Evolutionary conservation across 2,888 invertebrate species (phyloP).

Genomic region (Chloromyia formosa): DNA sequence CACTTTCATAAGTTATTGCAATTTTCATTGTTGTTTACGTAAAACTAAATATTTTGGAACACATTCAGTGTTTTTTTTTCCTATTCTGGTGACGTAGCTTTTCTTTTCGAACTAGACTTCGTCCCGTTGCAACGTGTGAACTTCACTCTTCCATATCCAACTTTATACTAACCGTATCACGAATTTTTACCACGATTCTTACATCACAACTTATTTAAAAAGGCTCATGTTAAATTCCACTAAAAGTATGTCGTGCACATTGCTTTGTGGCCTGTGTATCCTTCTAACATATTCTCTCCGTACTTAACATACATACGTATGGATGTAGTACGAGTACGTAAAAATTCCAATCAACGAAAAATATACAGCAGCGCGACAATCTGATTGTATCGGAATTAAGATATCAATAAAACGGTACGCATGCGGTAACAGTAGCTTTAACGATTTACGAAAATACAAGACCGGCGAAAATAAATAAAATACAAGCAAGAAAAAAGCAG

Average conservation of each 20-base stretch:
- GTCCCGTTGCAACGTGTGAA: too few relatives aligned
- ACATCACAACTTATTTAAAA: conserved; percentile 3
- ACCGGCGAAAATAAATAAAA: not conserved
- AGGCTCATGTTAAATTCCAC: conserved; percentile 3
- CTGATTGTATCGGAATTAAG: conserved; percentile 37
- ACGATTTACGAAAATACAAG: conserved; percentile 31
- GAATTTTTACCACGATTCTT: conserved; percentile 6
- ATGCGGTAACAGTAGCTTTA: conserved; percentile 38
- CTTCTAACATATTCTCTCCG: conserved; percentile 3
- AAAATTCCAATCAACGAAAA: conserved; percentile 30
- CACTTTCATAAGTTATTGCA: too few relatives aligned
- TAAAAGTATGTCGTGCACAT: not conserved
- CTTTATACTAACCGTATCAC: not conserved
- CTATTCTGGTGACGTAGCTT: too few relatives aligned
- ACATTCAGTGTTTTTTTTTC: too few relatives aligned
- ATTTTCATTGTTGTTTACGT: too few relatives aligned
- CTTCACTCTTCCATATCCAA: not conserved
- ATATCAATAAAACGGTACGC: conserved; percentile 41
- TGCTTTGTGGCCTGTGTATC: not conserved
- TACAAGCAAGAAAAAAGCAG: not conserved
- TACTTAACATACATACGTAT: too few relatives aligned
- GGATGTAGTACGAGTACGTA: not conserved
- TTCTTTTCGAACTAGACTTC: too few relatives aligned
- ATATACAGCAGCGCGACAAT: conserved; percentile 9
- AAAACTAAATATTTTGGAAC: too few relatives aligned